Base-by-base conservation (phyloP, 2,888 invertebrate genomes). In the Chloroclystis v-ata region DNA sequence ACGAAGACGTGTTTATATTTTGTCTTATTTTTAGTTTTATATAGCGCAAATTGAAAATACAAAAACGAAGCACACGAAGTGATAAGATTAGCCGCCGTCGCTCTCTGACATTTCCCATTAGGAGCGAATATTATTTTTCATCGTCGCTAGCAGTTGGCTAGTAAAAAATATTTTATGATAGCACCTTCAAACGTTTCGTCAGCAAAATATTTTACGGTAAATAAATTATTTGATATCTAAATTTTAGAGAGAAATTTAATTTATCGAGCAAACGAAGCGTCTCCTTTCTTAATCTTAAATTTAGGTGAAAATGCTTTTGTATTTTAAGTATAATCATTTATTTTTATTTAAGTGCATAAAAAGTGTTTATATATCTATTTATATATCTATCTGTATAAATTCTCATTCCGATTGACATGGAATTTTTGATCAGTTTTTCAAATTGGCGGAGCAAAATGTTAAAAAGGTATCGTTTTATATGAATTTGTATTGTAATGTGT, bases 21-120 rank as follows among this genome's bases (percentile, higher is more conserved):
- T 24, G 3, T 11, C n/a, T 7, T 8, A 7, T 35, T 20, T 20
- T 30, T 13, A 12, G 30, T 32, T 30, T 11, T 20, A 7, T 7
- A 7, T 11, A 35, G 20, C 16, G 20, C 4, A 40, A 29, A 33
- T 33, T 12, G 24, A 24, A 38, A 45, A 45, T 33, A 20, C 28
- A 39, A 39, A 39, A 33, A 39, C 12, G 24, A 33, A 40, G 45
- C 28, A 28, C 46, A 26, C 40, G 46, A 29, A 24, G 40, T 40
- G 12, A 46, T 32, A 35, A 46, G 40, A 46, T 40, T 46, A 40
- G 8, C 35, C 28, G 24, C 25, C 29, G 35, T 11, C 25, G 30
- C 37, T 37, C 40, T 33, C 39, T 35, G 45, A 35, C 40, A 39
- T 33, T 38, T 40, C 35, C 46, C 24, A 46, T 46, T 46, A 39